Evolutionary conservation across 2,797 vertebrate species (phyloP).

Genomic region (Chromobotia macracanthus): DNA sequence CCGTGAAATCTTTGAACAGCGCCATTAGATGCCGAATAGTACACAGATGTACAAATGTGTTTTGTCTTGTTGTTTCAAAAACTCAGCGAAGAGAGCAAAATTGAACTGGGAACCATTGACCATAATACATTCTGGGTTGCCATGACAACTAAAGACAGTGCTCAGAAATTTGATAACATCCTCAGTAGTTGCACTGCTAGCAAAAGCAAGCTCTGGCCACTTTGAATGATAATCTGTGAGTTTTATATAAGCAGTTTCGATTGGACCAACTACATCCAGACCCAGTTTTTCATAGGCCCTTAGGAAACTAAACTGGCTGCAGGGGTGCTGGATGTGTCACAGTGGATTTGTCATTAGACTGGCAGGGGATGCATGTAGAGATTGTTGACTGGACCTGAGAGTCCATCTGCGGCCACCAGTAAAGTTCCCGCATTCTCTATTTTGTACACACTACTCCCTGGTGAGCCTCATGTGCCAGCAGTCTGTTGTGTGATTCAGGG

Average conservation of each 20-base stretch:
- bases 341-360: slow-evolving; percentile 11
- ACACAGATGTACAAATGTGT: slow-evolving; percentile 21
- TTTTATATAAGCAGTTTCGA: slow-evolving; percentile 32
- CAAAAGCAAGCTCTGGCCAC: slow-evolving; percentile 41
- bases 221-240: slow-evolving; percentile 34
- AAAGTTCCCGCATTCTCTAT: not conserved
- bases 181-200: slow-evolving; percentile 2
- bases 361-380: not conserved
- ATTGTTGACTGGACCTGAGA: slow-evolving; percentile 15
- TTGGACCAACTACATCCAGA: slow-evolving; percentile 31
- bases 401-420: slow-evolving; percentile 29
- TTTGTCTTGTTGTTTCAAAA: not conserved
- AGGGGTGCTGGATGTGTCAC: slow-evolving; percentile 3
- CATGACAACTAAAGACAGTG: slow-evolving; percentile 11
- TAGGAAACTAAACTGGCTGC: slow-evolving; percentile 7
- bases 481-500: slow-evolving; percentile 4
- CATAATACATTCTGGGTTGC: slow-evolving; percentile 21
- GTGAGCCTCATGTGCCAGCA: not conserved
- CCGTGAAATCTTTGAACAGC: slow-evolving; percentile 21
- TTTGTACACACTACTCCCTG: not conserved
- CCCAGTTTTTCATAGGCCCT: slow-evolving; percentile 25
- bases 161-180: slow-evolving; percentile 11
- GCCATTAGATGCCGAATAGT: slow-evolving; percentile 11
- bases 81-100: not conserved
- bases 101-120: not conserved